These are phyloP conservation scores for Leucoraja ocellata DNA, from an alignment of 2,797 vertebrate genomes.

Conservation along the genomic window DNA sequence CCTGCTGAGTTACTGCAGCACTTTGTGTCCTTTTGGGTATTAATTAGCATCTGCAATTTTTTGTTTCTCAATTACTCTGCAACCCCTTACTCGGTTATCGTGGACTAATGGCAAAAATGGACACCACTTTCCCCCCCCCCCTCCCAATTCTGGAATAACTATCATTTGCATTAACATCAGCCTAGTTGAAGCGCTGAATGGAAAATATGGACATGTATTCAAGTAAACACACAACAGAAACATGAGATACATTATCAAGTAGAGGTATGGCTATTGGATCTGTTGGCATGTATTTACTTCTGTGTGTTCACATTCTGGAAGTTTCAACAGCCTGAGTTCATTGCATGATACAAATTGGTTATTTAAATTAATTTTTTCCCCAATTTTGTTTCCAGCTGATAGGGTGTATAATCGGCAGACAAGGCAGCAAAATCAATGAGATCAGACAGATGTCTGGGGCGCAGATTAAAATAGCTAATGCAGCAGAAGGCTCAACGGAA, in stretches of 20 bases:
- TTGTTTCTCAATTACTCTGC: too few species aligned
- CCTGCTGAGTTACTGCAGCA: too few species aligned
- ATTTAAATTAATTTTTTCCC: conserved; percentile 43
- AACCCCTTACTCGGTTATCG: too few species aligned
- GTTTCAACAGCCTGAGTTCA: background rate
- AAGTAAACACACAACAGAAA: background rate
- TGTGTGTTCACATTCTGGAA: background rate
- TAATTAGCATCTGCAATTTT: too few species aligned
- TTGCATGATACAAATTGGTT: background rate
- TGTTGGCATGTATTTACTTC: background rate
- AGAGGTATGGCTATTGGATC: background rate
- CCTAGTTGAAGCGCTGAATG: background rate
- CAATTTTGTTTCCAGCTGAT: conserved; percentile 76
- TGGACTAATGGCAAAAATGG: too few species aligned
- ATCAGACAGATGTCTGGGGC: conserved; percentile 98
- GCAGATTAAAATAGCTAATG: conserved; percentile 95
- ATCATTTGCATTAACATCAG: background rate
- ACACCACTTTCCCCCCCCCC: too few species aligned
- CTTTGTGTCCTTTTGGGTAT: too few species aligned
- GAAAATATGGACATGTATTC: background rate
- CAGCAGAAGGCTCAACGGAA: conserved; percentile 91
- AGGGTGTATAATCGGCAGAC: conserved; percentile 96
- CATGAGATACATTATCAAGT: background rate
- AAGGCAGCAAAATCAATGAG: conserved; percentile 98
- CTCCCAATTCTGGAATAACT: background rate